Base-by-base conservation (phyloP, 2,888 invertebrate species). In the Arge pagana region DNA sequence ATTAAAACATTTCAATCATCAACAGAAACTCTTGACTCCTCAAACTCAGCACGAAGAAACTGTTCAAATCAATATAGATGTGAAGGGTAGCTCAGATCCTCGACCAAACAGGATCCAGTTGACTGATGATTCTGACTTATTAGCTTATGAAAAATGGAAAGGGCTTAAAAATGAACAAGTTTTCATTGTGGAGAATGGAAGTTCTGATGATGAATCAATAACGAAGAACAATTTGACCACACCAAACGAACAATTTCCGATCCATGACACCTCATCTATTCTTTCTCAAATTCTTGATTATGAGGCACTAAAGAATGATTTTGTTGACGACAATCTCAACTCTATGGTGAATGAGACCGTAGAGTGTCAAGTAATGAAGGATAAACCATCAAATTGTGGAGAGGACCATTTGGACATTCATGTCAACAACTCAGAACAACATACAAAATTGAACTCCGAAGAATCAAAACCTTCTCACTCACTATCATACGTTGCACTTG, bases 51-150 rank as follows among this genome's bases (percentile, higher is more conserved):
- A 3, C 13, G 36, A 36, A 18, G 16, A 36, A 36, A 36, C 16
- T 36, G 36, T 16, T 36, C 16, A 3, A 36, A 19, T 4, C 3
- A 41, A 41, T 11, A 19, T 15, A 28, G 8, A 26, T 13, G 41
- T 10, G 26, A 41, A 5, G 11, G 7, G 28, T 16, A 13, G 26
- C 26, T 35, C 19, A 5, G 21, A 26, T 19, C 23, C 8, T 6
- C 28, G 36, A 19, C 37, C 21, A 11, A 35, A 11, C 15, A 45
- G 16, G 13, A 11, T 28, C 13, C 7, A 18, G 7, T 16, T 45
- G 10, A 11, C 8, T 6, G 31, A 52, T 23, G 52, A 52, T 30
- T 52, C 52, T 35, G 52, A 52, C 28, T 28, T 52, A 26, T 35
- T 16, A 35, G 23, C 45, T 3, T 45, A n/a, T 45, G 52, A 45